phyloP scores from a whole-genome alignment of 2,888 invertebrate species.

The Cheilosia urbana region DNA sequence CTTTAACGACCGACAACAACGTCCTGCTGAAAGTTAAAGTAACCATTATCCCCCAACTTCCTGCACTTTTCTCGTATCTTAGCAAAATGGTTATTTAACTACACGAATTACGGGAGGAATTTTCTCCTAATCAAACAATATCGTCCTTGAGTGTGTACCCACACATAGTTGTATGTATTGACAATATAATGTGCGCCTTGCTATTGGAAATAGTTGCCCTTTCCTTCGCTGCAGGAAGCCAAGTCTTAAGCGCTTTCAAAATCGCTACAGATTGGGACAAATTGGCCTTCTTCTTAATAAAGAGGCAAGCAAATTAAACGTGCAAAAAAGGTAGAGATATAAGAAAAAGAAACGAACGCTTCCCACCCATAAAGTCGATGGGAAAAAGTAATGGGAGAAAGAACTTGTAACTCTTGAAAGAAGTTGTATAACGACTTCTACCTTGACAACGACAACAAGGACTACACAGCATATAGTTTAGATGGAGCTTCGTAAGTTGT shows the following conservation, averaged over 20 bases:
- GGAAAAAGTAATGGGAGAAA: slow-evolving; percentile 11
- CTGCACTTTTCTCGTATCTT: slow-evolving; percentile 37
- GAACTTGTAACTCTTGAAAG: slow-evolving; percentile 54
- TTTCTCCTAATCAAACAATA: slow-evolving; percentile 24
- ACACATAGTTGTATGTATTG: slow-evolving; percentile 19
- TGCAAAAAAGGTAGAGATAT: slow-evolving; percentile 10
- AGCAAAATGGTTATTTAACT: slow-evolving; percentile 59
- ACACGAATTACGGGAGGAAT: slow-evolving; percentile 26
- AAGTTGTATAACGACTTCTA: slow-evolving; percentile 63
- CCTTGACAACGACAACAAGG: slow-evolving; percentile 65
- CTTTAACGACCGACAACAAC: slow-evolving; percentile 41
- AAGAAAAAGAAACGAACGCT: slow-evolving; percentile 14
- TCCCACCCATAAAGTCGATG: slow-evolving; percentile 2
- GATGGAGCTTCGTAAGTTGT: slow-evolving; percentile 44
- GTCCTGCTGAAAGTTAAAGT: slow-evolving; percentile 40
- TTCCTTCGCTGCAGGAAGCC: neutral
- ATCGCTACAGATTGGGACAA: slow-evolving; percentile 39
- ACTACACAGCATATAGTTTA: slow-evolving; percentile 41
- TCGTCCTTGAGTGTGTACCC: slow-evolving; percentile 9
- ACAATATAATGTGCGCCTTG: slow-evolving; percentile 15
- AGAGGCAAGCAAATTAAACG: slow-evolving; percentile 50
- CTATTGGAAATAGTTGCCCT: slow-evolving; percentile 36
- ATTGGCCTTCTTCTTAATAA: slow-evolving; percentile 38
- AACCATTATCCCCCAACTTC: slow-evolving; percentile 27
- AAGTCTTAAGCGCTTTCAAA: slow-evolving; percentile 27